Percentiles rank a stretch among this genome's conserved stretches.
Evolutionary conservation across 2,113 vertebrate species (phyloP).

Genomic region (Pterocles gutturalis): DNA sequence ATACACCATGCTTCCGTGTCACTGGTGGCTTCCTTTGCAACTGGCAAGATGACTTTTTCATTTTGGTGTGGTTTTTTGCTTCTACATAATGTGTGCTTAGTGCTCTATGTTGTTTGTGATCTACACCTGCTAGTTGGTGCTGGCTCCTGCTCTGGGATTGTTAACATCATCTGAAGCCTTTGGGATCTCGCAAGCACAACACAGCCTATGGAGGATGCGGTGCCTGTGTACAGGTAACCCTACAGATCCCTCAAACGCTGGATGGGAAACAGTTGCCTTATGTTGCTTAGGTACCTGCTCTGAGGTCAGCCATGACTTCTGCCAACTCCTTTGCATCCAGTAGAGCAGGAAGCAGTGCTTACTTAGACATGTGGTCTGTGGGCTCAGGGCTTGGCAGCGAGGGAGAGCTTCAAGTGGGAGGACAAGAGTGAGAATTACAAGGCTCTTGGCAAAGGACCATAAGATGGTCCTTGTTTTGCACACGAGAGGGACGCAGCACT

Average conservation of each 20-base stretch:
- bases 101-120: not conserved
- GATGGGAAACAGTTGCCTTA: not conserved
- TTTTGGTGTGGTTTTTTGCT: not conserved
- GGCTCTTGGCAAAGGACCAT: not conserved
- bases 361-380: too few relatives aligned
- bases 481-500: not conserved
- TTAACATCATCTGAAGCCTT: not conserved
- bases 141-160: not conserved
- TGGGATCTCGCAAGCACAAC: not conserved
- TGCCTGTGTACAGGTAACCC: not conserved
- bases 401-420: not conserved
- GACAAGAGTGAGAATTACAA: not conserved
- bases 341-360: not conserved
- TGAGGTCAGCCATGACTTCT: not conserved
- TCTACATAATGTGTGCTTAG: not conserved
- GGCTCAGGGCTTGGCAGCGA: not conserved
- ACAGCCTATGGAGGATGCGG: not conserved
- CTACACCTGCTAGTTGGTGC: not conserved
- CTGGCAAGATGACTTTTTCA: not conserved
- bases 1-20: not conserved
- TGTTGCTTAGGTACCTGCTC: not conserved
- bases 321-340: not conserved
- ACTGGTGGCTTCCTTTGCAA: not conserved
- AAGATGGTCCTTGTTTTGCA: not conserved
- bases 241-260: not conserved